Percentiles rank a stretch among this genome's conserved stretches.
These are phyloP conservation scores for Collichthys lucidus DNA, from an alignment of 2,113 vertebrate genomes.

Conservation along the genomic window DNA sequence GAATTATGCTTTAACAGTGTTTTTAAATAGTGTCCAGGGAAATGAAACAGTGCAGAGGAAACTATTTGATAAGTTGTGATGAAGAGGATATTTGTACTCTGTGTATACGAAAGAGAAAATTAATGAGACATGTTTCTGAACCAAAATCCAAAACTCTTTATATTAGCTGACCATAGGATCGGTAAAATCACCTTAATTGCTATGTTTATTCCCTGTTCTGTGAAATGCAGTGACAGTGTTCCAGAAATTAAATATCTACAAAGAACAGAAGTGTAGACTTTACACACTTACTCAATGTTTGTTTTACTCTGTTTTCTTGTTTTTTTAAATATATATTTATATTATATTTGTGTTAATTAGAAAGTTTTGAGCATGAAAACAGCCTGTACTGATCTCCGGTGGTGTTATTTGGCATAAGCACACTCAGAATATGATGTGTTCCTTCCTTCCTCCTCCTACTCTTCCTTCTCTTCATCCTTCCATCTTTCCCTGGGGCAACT, in stretches of 20 bases:
- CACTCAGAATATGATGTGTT: slow-evolving; percentile 66
- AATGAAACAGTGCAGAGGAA: no score
- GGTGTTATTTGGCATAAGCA: slow-evolving; percentile 61
- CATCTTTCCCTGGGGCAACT: slow-evolving; percentile 53
- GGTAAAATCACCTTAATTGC: background rate
- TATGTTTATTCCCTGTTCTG: background rate
- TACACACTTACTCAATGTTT: background rate
- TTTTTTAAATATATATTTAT: background rate
- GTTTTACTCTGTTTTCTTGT: slow-evolving; percentile 1
- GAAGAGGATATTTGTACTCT: background rate
- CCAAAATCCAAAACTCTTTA: background rate
- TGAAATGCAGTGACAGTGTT: background rate
- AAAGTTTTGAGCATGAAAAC: slow-evolving; percentile 54
- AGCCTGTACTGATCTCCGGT: slow-evolving; percentile 58
- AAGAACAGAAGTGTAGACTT: background rate
- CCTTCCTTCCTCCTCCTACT: slow-evolving; percentile 34
- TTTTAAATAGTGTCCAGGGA: no score
- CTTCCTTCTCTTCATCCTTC: slow-evolving; percentile 19
- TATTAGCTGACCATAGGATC: background rate
- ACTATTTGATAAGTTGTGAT: no score
- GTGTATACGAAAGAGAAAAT: background rate
- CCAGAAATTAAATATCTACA: background rate
- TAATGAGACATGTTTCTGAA: background rate
- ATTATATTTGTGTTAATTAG: slow-evolving; percentile 52
- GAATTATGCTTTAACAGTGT: no score